phyloP scores from a whole-genome alignment of 2,113 vertebrate genomes.

The Xiphias gladius region DNA sequence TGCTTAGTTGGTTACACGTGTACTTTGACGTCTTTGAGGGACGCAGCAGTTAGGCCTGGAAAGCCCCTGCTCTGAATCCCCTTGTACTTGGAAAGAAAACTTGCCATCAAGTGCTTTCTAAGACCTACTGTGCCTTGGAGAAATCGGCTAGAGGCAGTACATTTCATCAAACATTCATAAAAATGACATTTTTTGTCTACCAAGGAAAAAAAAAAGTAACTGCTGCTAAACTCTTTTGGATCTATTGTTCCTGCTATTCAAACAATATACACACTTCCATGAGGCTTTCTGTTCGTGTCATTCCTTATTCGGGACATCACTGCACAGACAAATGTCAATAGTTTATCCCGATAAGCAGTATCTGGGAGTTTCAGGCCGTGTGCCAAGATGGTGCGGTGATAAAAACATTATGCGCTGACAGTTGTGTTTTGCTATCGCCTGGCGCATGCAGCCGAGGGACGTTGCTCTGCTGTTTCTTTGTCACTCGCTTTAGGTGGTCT shows the following conservation, averaged over 20 bases:
- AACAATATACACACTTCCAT: slow-evolving; percentile 30
- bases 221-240: slow-evolving; percentile 18
- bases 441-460: slow-evolving; percentile 48
- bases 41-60: slow-evolving; percentile 12
- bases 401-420: slow-evolving; percentile 73
- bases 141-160: slow-evolving; percentile 25
- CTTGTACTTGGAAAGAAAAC: slow-evolving; percentile 17
- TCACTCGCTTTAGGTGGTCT: slow-evolving; percentile 66
- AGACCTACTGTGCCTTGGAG: slow-evolving; percentile 26
- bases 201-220: neutral
- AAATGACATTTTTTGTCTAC: slow-evolving; percentile 22
- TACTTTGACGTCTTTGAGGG: slow-evolving; percentile 35
- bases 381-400: slow-evolving; percentile 76
- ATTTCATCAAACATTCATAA: slow-evolving; percentile 41
- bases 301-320: slow-evolving; percentile 72
- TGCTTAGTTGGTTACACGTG: slow-evolving; percentile 64
- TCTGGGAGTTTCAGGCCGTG: slow-evolving; percentile 71
- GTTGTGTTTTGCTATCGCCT: slow-evolving; percentile 66
- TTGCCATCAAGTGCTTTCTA: slow-evolving; percentile 7
- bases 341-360: slow-evolving; percentile 78
- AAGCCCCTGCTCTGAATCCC: slow-evolving; percentile 11
- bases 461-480: slow-evolving; percentile 66
- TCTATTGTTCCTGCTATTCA: slow-evolving; percentile 38
- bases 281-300: slow-evolving; percentile 15
- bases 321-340: slow-evolving; percentile 76